phyloP scores from a whole-genome alignment of 2,888 invertebrate species.

The Acleris sparsana region DNA sequence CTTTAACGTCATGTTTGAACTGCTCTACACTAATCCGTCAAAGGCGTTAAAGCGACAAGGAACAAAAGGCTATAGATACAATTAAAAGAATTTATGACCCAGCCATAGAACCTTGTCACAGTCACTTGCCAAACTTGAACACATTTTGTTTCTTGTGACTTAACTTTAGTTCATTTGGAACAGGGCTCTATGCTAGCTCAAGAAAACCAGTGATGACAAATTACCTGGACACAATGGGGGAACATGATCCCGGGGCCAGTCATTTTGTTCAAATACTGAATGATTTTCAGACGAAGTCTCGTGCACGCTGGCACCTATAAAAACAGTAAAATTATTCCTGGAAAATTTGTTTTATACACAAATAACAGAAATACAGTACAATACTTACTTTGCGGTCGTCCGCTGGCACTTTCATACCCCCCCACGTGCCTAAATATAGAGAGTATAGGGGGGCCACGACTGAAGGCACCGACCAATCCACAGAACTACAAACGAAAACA shows the following conservation, averaged over 20 bases:
- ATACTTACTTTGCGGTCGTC: slow-evolving; percentile 86
- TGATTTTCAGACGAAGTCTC: slow-evolving; percentile 91
- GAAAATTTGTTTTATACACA: not conserved
- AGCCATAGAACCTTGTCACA: too few relatives aligned
- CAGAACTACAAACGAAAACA: slow-evolving; percentile 77
- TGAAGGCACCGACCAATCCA: slow-evolving; percentile 90
- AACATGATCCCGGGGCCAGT: slow-evolving; percentile 88
- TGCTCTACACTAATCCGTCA: too few relatives aligned
- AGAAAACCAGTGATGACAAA: too few relatives aligned
- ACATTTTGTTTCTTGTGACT: too few relatives aligned
- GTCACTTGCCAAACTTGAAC: too few relatives aligned
- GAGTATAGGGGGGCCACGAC: slow-evolving; percentile 90
- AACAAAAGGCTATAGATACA: too few relatives aligned
- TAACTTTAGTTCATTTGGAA: too few relatives aligned
- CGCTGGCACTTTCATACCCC: slow-evolving; percentile 81
- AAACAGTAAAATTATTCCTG: slow-evolving; percentile 1
- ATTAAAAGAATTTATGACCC: too few relatives aligned
- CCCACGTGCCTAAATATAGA: slow-evolving; percentile 89
- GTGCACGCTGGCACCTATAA: slow-evolving; percentile 89
- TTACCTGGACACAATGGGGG: slow-evolving; percentile 92
- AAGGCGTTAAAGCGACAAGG: too few relatives aligned
- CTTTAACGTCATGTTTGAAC: too few relatives aligned
- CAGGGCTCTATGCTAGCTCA: too few relatives aligned
- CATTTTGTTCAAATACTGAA: slow-evolving; percentile 91
- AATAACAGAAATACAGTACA: not conserved